These are phyloP conservation scores for Chorisops tibialis DNA, from an alignment of 2,888 invertebrate species.

Conservation along the genomic window DNA sequence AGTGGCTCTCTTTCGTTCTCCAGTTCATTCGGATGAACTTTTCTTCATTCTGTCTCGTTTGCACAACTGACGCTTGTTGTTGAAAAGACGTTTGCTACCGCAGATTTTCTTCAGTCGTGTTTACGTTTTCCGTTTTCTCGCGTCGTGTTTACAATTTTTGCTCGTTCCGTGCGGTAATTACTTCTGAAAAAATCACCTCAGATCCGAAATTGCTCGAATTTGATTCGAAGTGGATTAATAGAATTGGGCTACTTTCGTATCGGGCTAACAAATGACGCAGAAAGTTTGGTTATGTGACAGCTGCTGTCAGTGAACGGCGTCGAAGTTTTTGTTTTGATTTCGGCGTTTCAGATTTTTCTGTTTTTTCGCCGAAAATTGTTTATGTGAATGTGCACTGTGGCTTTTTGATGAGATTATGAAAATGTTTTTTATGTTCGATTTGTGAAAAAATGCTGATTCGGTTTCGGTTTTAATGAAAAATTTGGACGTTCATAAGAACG, in stretches of 20 bases:
- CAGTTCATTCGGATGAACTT: too few species aligned
- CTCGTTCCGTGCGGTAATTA: neutral
- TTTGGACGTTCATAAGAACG: slow-evolving; percentile 37
- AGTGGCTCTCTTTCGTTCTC: slow-evolving; percentile 17
- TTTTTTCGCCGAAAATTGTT: slow-evolving; percentile 10
- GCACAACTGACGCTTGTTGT: slow-evolving; percentile 32
- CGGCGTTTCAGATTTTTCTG: slow-evolving; percentile 3
- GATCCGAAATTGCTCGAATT: neutral
- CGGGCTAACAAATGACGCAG: slow-evolving; percentile 32
- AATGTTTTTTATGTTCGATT: neutral
- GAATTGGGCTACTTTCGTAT: neutral
- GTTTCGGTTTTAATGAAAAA: neutral
- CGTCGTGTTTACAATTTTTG: neutral
- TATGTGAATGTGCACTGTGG: neutral
- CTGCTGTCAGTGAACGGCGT: slow-evolving; percentile 26
- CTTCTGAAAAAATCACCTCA: neutral
- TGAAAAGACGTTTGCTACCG: slow-evolving; percentile 40
- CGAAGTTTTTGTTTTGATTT: slow-evolving; percentile 2
- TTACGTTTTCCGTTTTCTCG: slow-evolving; percentile 38
- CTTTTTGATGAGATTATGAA: neutral
- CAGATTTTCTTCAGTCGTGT: slow-evolving; percentile 42
- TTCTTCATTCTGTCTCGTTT: slow-evolving; percentile 3
- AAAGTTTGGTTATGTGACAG: slow-evolving; percentile 33
- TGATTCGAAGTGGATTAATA: slow-evolving; percentile 3
- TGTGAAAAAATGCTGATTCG: slow-evolving; percentile 1